phyloP scores from a whole-genome alignment of 2,888 invertebrate genomes.

The Anoplius nigerrimus region DNA sequence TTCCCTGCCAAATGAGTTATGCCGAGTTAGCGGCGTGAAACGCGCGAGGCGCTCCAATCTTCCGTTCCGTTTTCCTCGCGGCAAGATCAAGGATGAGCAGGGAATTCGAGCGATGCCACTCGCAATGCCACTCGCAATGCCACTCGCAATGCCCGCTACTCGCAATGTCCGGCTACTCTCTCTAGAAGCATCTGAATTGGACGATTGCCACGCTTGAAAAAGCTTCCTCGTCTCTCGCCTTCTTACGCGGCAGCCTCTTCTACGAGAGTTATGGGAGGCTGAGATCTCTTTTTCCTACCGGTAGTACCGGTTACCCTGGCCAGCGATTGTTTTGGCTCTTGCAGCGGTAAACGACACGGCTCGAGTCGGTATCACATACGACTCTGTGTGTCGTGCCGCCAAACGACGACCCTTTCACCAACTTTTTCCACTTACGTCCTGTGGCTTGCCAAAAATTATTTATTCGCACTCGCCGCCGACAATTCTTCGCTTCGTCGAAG shows the following conservation, averaged over 20 bases:
- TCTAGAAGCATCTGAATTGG: too few species aligned
- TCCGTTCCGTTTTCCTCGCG: neutral
- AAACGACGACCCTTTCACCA: neutral
- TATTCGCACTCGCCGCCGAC: constrained; percentile 46
- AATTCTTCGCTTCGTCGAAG: neutral
- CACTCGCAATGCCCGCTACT: too few species aligned
- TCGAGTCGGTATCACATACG: neutral
- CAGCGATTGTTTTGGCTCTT: too few species aligned
- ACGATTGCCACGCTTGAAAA: too few species aligned
- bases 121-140: too few species aligned
- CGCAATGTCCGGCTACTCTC: too few species aligned
- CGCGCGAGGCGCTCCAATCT: too few species aligned
- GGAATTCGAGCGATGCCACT: constrained; percentile 38
- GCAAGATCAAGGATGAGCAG: constrained; percentile 11
- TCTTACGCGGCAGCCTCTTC: neutral
- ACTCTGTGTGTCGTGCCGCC: neutral
- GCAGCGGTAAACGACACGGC: too few species aligned
- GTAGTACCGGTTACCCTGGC: too few species aligned
- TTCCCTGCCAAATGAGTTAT: constrained; percentile 26
- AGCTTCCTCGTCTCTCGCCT: constrained; percentile 4
- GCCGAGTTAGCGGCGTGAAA: neutral
- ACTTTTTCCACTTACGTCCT: constrained; percentile 26
- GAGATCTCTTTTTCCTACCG: neutral
- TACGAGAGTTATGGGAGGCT: neutral
- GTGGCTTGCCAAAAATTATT: constrained; percentile 43